Percentiles rank a stretch among this genome's conserved stretches.
Evolutionary conservation across 2,797 vertebrate species (phyloP).

Genomic region (Myiothlypis coronata): DNA sequence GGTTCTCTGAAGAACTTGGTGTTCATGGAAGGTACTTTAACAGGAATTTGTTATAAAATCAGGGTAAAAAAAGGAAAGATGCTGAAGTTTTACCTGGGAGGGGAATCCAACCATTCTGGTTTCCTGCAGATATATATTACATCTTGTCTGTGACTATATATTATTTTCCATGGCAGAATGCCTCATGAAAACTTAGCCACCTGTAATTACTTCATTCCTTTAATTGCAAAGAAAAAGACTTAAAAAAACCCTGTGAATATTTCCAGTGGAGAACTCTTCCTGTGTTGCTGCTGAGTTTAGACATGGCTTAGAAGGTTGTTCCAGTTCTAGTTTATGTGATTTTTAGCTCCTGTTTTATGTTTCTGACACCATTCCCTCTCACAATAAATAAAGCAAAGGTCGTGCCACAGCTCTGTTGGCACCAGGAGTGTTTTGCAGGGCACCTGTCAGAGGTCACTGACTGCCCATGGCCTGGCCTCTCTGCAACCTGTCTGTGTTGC

Average conservation of each 20-base stretch:
- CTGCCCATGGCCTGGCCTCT: not conserved
- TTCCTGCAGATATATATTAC: not conserved
- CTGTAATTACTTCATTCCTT: not conserved
- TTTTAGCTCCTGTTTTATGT: not conserved
- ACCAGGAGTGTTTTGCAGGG: not conserved
- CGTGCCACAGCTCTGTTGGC: not conserved
- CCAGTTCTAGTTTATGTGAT: not conserved
- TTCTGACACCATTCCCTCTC: not conserved
- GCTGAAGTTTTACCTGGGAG: slow-evolving; percentile 1
- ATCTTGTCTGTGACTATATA: not conserved
- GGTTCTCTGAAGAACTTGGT: not conserved
- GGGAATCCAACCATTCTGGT: not conserved
- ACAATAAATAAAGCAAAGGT: not conserved
- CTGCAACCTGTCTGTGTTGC: not conserved
- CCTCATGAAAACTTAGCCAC: not conserved
- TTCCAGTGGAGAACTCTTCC: not conserved
- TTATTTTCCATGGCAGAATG: slow-evolving; percentile 20
- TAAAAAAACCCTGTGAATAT: not conserved
- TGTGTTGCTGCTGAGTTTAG: not conserved
- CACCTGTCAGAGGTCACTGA: not conserved
- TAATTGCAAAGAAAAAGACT: not conserved
- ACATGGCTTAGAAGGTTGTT: not conserved
- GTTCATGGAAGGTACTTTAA: not conserved
- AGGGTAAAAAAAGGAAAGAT: slow-evolving; percentile 1
- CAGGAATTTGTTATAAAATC: not conserved